These are phyloP conservation scores for Desmodus rotundus DNA, from an alignment of 2,113 vertebrate species.

Conservation along the genomic window DNA sequence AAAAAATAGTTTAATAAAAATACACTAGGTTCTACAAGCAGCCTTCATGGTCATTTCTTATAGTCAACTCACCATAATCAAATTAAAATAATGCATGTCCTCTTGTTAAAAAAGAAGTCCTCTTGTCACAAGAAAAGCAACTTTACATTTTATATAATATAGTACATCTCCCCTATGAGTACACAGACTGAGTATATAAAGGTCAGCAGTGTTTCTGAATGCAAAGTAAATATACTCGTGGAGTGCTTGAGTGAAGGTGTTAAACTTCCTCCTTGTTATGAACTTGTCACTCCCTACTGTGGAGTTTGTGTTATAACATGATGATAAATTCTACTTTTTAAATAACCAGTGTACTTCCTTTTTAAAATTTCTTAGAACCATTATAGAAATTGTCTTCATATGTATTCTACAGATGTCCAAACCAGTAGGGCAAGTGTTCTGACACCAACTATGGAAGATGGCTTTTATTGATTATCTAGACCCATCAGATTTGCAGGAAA, in stretches of 20 bases:
- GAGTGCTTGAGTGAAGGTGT: slow-evolving; percentile 53
- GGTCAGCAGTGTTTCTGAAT: slow-evolving; percentile 68
- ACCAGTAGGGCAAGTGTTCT: slow-evolving; percentile 41
- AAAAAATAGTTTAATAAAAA: slow-evolving; percentile 74
- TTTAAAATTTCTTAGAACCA: slow-evolving; percentile 43
- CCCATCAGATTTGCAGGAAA: slow-evolving; percentile 67
- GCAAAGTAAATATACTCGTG: slow-evolving; percentile 67
- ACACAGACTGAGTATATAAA: slow-evolving; percentile 68
- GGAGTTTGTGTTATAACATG: slow-evolving; percentile 52
- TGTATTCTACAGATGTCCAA: slow-evolving; percentile 33
- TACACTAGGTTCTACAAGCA: slow-evolving; percentile 73
- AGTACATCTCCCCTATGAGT: slow-evolving; percentile 64
- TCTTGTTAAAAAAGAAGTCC: slow-evolving; percentile 59
- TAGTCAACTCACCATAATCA: slow-evolving; percentile 72
- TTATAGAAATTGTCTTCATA: slow-evolving; percentile 39
- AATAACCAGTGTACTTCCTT: slow-evolving; percentile 64
- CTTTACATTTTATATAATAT: slow-evolving; percentile 68
- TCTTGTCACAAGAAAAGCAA: slow-evolving; percentile 69
- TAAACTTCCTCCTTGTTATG: slow-evolving; percentile 59
- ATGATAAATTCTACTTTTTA: slow-evolving; percentile 61
- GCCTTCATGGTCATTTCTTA: slow-evolving; percentile 73
- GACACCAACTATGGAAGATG: slow-evolving; percentile 47
- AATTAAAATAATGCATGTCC: slow-evolving; percentile 74
- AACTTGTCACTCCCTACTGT: slow-evolving; percentile 67
- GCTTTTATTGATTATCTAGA: slow-evolving; percentile 65